Conservation (phyloP, 2,888 invertebrate species). For the Orgyia antiqua region DNA sequence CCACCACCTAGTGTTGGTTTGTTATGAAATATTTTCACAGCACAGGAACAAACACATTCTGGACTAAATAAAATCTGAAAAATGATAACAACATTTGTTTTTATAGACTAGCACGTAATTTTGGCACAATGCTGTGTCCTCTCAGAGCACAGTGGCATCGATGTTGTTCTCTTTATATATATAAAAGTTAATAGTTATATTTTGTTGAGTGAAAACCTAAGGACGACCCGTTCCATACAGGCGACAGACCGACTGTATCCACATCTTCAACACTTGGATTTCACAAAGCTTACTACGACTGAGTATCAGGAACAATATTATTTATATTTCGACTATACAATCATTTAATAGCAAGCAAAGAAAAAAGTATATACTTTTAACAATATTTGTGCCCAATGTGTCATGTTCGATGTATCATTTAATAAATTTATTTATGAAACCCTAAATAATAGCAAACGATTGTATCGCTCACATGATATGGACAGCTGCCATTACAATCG, state of each 20-base stretch:
- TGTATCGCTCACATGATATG: conserved; percentile 59
- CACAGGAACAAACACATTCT: conserved; percentile 75
- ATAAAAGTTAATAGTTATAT: conserved; percentile 37
- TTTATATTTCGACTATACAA: conserved; percentile 35
- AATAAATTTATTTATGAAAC: conserved; percentile 65
- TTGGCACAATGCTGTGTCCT: conserved; percentile 73
- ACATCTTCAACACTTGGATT: conserved; percentile 38
- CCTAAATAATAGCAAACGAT: conserved; percentile 60
- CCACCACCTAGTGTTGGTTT: conserved; percentile 65
- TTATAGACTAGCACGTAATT: conserved; percentile 76
- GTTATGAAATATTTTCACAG: conserved; percentile 70
- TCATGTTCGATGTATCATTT: conserved; percentile 75
- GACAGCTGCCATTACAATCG: conserved; percentile 74
- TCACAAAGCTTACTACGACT: conserved; percentile 47
- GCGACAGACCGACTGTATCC: conserved; percentile 10
- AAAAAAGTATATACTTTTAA: conserved; percentile 55
- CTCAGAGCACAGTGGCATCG: conserved; percentile 61
- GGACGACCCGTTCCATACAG: conserved; percentile 15
- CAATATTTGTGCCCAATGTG: conserved; percentile 75
- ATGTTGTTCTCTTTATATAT: conserved; percentile 63
- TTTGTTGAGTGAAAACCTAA: conserved; percentile 54
- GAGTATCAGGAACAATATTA: conserved; percentile 49
- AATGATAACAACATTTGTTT: conserved; percentile 75
- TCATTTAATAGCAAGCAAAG: conserved; percentile 52
- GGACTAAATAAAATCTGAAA: conserved; percentile 78